Evolutionary conservation across 2,113 vertebrate species (phyloP).

Genomic region (Pseudopipra pipra): DNA sequence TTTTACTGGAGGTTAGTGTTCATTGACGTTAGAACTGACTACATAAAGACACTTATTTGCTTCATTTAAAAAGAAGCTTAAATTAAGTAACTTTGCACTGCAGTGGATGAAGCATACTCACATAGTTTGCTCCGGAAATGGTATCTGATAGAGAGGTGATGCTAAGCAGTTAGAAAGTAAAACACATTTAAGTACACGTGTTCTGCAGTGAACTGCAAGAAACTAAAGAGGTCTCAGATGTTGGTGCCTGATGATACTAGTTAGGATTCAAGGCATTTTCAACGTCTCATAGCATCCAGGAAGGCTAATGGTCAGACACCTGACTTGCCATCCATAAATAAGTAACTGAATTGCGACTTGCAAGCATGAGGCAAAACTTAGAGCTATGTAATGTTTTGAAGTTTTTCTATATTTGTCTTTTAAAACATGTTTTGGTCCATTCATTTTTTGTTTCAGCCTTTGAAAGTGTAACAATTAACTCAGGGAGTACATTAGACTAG

Average conservation of each 20-base stretch:
- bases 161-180: background rate
- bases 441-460: background rate
- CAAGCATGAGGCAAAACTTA: background rate
- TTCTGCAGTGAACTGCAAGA: background rate
- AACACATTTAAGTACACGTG: background rate
- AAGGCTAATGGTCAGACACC: background rate
- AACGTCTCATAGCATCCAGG: background rate
- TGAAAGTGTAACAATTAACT: background rate
- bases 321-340: background rate
- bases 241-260: accelerated
- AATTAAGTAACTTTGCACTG: background rate
- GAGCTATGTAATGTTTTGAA: background rate
- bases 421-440: background rate
- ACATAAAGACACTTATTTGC: background rate
- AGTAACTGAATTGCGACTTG: background rate
- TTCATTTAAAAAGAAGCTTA: background rate
- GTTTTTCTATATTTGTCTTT: background rate
- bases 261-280: background rate
- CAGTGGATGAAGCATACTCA: background rate
- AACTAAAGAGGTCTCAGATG: background rate
- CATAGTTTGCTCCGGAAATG: background rate
- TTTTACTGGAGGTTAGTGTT: background rate
- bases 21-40: background rate
- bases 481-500: background rate
- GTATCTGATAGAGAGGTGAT: background rate